Evolutionary conservation across 2,888 invertebrate genomes (phyloP).

Genomic region (Xestia c-nigrum): DNA sequence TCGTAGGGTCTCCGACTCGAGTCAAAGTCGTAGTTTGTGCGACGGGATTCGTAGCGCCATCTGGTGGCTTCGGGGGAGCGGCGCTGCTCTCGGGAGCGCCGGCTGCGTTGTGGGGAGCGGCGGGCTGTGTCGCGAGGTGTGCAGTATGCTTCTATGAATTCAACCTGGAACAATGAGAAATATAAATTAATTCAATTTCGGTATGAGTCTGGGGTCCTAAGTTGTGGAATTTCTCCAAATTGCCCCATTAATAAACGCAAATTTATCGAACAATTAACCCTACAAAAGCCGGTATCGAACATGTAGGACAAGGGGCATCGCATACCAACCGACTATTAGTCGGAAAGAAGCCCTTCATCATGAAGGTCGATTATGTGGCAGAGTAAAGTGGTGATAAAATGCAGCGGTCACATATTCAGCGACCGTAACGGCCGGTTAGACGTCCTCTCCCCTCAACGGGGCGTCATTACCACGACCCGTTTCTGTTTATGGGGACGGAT

Average conservation of each 20-base stretch:
- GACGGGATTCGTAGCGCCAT: slow-evolving; percentile 88
- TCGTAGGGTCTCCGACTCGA: slow-evolving; percentile 85
- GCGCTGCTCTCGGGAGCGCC: slow-evolving; percentile 85
- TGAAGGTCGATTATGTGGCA: slow-evolving; percentile 90
- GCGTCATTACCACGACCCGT: slow-evolving; percentile 89
- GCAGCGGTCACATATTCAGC: slow-evolving; percentile 90
- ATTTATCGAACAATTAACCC: slow-evolving; percentile 56
- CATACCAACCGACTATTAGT: slow-evolving; percentile 84
- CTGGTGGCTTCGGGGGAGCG: slow-evolving; percentile 86
- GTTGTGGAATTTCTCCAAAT: slow-evolving; percentile 21
- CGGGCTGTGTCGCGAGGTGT: slow-evolving; percentile 93
- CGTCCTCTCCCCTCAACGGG: slow-evolving; percentile 85
- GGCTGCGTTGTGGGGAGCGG: slow-evolving; percentile 86
- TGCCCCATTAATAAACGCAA: slow-evolving; percentile 22
- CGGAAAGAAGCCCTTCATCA: slow-evolving; percentile 87
- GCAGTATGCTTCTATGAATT: slow-evolving; percentile 94
- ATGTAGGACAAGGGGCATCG: slow-evolving; percentile 64
- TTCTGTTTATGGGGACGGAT: slow-evolving; percentile 89
- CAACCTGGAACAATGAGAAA: slow-evolving; percentile 90
- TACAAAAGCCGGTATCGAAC: slow-evolving; percentile 45
- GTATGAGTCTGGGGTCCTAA: background rate
- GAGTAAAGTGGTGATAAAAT: slow-evolving; percentile 90
- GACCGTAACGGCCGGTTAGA: slow-evolving; percentile 88
- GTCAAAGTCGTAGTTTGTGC: slow-evolving; percentile 86
- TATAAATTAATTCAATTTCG: slow-evolving; percentile 1